A percentile compares a stretch with the other conserved stretches of the same genome.
Evolutionary conservation across 2,797 vertebrate species (phyloP).

Genomic region (Rousettus madagascariensis): DNA sequence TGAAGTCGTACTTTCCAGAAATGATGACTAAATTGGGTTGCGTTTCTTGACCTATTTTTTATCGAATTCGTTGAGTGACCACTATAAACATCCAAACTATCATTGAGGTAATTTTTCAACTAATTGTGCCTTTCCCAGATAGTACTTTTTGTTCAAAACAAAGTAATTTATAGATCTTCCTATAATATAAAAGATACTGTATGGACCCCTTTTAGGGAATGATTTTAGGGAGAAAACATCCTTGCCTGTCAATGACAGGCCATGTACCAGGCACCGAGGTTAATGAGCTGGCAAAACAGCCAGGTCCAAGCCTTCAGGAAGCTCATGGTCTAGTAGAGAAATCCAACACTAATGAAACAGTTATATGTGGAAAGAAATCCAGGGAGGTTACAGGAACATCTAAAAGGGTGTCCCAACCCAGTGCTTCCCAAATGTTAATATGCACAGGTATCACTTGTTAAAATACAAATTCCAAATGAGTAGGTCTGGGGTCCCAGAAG

Average conservation of each 20-base stretch:
- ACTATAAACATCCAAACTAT: background rate
- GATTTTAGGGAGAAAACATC: background rate
- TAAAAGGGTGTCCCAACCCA: background rate
- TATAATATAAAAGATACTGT: background rate
- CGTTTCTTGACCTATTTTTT: background rate
- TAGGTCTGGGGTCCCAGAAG: background rate
- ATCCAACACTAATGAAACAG: background rate
- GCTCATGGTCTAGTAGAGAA: background rate
- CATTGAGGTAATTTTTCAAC: constrained; percentile 26
- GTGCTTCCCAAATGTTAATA: background rate
- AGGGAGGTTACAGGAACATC: background rate
- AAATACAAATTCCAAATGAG: background rate
- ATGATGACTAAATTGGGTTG: background rate
- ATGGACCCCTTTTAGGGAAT: background rate
- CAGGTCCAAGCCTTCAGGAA: background rate
- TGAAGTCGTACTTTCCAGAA: background rate
- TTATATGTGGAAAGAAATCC: background rate
- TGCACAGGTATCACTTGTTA: background rate
- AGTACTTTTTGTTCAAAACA: background rate
- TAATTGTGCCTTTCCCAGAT: background rate
- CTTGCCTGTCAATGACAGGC: background rate
- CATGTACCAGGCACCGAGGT: background rate
- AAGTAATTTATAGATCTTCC: background rate
- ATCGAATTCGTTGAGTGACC: background rate
- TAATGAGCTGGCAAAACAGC: background rate